Conservation (phyloP, 2,113 vertebrate species). For the Electrona antarctica region DNA sequence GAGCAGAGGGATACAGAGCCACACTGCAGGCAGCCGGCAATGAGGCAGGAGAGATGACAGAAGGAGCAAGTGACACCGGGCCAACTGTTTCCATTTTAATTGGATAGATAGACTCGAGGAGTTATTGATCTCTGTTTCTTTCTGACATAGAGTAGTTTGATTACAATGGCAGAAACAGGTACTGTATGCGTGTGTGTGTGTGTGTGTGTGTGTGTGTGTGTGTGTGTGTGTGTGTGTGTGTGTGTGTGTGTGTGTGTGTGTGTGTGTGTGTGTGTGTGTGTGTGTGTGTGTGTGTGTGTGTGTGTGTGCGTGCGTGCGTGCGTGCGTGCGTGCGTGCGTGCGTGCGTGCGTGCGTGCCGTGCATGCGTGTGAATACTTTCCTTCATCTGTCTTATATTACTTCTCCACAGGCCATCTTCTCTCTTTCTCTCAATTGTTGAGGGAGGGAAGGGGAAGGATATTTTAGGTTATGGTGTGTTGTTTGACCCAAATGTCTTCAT, state of each 20-base stretch:
- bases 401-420: too few species aligned
- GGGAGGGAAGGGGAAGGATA: background rate
- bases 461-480: background rate
- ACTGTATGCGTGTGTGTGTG: background rate
- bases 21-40: conserved; percentile 17
- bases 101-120: conserved; percentile 6
- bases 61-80: conserved; percentile 20
- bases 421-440: background rate
- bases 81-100: background rate
- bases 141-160: conserved; percentile 30
- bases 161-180: background rate
- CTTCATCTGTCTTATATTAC: too few species aligned
- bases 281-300: too few species aligned
- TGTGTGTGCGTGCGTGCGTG: too few species aligned
- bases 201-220: too few species aligned
- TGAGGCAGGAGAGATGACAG: conserved; percentile 29
- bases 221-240: too few species aligned
- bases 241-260: too few species aligned
- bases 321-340: too few species aligned
- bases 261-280: too few species aligned
- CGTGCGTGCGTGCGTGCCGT: too few species aligned
- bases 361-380: too few species aligned
- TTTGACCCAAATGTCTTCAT: too few species aligned
- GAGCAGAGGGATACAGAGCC: conserved; percentile 53
- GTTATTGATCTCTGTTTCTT: conserved; percentile 3